Evolutionary conservation across 2,888 invertebrate species (phyloP), one percentile per base, ranked within the genome.

Genomic region (Eumacrocentrus americanus): DNA sequence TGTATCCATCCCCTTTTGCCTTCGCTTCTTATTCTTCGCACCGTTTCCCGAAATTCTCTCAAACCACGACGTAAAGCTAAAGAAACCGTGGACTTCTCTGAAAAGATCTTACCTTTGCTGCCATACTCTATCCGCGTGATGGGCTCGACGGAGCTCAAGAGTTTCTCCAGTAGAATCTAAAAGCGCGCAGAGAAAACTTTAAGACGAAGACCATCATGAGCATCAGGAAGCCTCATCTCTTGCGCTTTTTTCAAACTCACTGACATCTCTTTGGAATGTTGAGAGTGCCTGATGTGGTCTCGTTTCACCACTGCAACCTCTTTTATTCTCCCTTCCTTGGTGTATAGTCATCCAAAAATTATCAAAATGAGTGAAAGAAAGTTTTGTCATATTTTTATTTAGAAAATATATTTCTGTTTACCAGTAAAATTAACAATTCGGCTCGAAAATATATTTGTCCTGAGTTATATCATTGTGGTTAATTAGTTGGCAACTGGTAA

Each of bases 1-100:
- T 66, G 60, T 62, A 47, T 60, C 58, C 40, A 54, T 29, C 48
- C 25, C 53, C 3, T 14, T 40, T 35, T 35, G 2, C 9, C 9
- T 6, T 14, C 47, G 61, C 22, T 58, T 52, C 40, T 29, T 9
- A 25, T 44, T 46, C 34, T 22, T 18, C 20, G 18, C 37, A 20
- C n/a, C 47, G 22, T n/a, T 29, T 29, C 29, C 29, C 29, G 29
- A 29, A 29, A 29, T 29, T 29, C n/a, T n/a, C n/a, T n/a, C n/a
- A n/a, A n/a, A n/a, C n/a, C n/a, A n/a, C n/a, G n/a, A n/a, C n/a
- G n/a, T n/a, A n/a, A n/a, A n/a, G n/a, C n/a, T n/a, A n/a, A n/a
- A n/a, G n/a, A n/a, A n/a, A n/a, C n/a, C n/a, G n/a, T n/a, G n/a
- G n/a, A n/a, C n/a, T n/a, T n/a, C n/a, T n/a, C n/a, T n/a, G n/a